These are phyloP conservation scores for Tetropium fuscum DNA, from an alignment of 2,888 invertebrate species.

Conservation along the genomic window DNA sequence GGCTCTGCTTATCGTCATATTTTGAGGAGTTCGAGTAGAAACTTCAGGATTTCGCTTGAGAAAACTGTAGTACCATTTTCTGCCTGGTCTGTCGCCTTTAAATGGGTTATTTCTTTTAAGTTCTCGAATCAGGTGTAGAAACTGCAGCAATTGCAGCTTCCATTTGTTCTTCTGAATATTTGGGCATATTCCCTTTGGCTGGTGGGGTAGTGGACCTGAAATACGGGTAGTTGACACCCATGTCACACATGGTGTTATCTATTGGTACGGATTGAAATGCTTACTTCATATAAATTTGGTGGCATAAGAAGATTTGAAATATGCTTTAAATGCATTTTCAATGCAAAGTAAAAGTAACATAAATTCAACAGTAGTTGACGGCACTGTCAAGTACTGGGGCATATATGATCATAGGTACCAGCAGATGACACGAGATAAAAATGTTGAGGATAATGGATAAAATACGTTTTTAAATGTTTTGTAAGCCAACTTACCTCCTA, in stretches of 20 bases:
- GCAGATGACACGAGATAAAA: not conserved
- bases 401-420: not conserved
- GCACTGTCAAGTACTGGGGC: not conserved
- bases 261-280: constrained; percentile 4
- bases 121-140: constrained; percentile 11
- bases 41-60: no score
- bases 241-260: not conserved
- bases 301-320: not conserved
- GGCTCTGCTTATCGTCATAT: not conserved
- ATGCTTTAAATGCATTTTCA: not conserved
- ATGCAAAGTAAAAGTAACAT: not conserved
- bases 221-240: constrained; percentile 8
- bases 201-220: constrained; percentile 3
- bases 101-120: not conserved
- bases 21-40: not conserved
- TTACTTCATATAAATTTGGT: not conserved
- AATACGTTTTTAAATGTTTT: not conserved
- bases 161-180: not conserved
- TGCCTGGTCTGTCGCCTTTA: no score
- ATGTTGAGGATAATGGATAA: not conserved
- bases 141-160: constrained; percentile 1
- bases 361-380: not conserved
- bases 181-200: not conserved
- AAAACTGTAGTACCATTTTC: no score
- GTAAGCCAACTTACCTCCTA: not conserved